Evolutionary conservation across 2,888 invertebrate genomes (phyloP), one percentile per base, ranked within the genome.

Genomic region (Operophtera brumata): DNA sequence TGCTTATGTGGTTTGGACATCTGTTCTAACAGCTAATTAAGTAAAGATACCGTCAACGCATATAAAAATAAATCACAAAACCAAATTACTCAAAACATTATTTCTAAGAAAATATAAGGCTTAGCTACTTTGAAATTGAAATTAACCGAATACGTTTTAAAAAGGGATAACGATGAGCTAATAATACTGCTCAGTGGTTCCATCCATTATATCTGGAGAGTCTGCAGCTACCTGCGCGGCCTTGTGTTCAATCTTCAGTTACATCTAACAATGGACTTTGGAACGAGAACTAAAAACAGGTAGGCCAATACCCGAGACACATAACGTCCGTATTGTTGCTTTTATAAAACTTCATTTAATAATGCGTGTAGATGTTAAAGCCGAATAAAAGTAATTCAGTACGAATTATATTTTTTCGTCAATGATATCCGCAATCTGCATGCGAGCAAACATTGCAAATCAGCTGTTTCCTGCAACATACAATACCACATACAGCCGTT

Each of bases 221-320:
- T 52, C 44, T 49, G 25, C 47, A 62, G 58, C 75, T 81, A 82
- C 78, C 80, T 80, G 78, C 69, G 78, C 69, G 72, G 63, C 73
- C 77, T 79, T 70, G 75, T 64, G 53, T 61, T 67, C 64, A 66
- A 74, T 76, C 75, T 77, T 78, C 70, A 70, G 75, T 77, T 77
- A 71, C 78, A 69, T 69, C 66, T 69, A 75, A 84, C 82, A 84
- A 82, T 78, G 67, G 75, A 54, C 64, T 67, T 77, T 65, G 66
- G 71, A 69, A 71, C 65, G 59, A 73, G 71, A 70, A 65, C 57
- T 57, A 20, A 48, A 47, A 59, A 52, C 52, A 47, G 64, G 51
- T 55, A 62, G 54, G 47, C 61, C 62, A 64, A 66, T 61, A 46
- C 57, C 49, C 57, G 56, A 69, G 68, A 57, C 64, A 57, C 51